Conservation (phyloP, 35 echinoderm and acorn worm genomes). For the Eucidaris tribuloides region DNA sequence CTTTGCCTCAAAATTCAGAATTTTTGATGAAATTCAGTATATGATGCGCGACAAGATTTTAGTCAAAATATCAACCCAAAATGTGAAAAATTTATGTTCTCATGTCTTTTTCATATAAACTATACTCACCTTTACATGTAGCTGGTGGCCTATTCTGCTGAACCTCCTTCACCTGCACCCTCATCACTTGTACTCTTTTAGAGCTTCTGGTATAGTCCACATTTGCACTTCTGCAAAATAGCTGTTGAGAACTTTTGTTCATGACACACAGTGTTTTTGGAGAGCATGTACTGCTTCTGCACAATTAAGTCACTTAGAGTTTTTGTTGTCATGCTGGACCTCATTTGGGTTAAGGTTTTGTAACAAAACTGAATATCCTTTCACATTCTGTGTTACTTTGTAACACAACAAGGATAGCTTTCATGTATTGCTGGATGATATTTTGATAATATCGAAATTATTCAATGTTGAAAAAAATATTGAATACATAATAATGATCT, state of each 20-base stretch:
- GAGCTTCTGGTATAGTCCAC: neutral
- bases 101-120: neutral
- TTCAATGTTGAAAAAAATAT: too few relatives aligned
- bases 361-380: slow-evolving; percentile 18
- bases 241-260: neutral
- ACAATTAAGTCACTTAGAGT: neutral
- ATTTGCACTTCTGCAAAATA: neutral
- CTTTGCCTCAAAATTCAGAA: slow-evolving; percentile 4
- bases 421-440: too few relatives aligned
- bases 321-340: slow-evolving; percentile 7
- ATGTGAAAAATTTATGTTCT: neutral
- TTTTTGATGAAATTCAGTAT: neutral
- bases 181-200: slow-evolving; percentile 5
- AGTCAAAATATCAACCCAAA: neutral
- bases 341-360: neutral
- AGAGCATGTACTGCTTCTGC: slow-evolving; percentile 4
- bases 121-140: neutral
- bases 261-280: neutral
- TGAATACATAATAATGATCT: too few relatives aligned
- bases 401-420: slow-evolving; percentile 12
- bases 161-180: slow-evolving; percentile 1
- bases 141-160: neutral
- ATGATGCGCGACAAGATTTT: too few relatives aligned
- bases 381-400: neutral
- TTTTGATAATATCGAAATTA: too few relatives aligned